A percentile compares a stretch with the other conserved stretches of the same genome.
Conservation (phyloP, 2,888 invertebrate genomes). For the Apocheima hispidaria region DNA sequence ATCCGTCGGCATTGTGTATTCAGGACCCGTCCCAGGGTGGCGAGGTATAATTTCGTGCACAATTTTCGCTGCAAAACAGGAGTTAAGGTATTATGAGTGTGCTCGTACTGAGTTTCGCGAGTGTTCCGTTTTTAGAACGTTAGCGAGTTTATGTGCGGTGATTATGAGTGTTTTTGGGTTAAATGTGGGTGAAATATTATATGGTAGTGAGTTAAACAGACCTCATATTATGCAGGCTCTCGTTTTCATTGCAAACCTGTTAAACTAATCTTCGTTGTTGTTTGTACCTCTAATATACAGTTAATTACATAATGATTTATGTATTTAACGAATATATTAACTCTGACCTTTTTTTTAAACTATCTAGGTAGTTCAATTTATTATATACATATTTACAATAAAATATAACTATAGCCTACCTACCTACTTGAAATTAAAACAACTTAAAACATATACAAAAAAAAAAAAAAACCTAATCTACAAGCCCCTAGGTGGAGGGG, state of each 20-base stretch:
- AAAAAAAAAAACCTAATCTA: no score
- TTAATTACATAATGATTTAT: background rate
- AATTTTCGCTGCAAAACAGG: slow-evolving; percentile 37
- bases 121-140: slow-evolving; percentile 16
- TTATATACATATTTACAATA: no score
- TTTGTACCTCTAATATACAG: background rate
- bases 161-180: slow-evolving; percentile 6
- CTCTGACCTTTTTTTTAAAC: no score
- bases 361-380: no score
- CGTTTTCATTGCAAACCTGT: background rate
- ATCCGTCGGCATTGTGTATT: slow-evolving; percentile 40
- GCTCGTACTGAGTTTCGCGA: slow-evolving; percentile 12
- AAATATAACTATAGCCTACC: no score
- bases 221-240: slow-evolving; percentile 1
- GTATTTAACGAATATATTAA: no score
- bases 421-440: no score
- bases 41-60: slow-evolving; percentile 35
- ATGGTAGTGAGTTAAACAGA: slow-evolving; percentile 5
- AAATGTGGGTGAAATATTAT: slow-evolving; percentile 11
- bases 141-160: slow-evolving; percentile 27
- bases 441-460: no score
- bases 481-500: no score
- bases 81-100: slow-evolving; percentile 32
- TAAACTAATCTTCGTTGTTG: background rate
- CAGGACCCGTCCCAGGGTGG: slow-evolving; percentile 32